These are phyloP conservation scores for Ariolimax columbianus DNA, from an alignment of 2,888 invertebrate species.

Conservation along the genomic window DNA sequence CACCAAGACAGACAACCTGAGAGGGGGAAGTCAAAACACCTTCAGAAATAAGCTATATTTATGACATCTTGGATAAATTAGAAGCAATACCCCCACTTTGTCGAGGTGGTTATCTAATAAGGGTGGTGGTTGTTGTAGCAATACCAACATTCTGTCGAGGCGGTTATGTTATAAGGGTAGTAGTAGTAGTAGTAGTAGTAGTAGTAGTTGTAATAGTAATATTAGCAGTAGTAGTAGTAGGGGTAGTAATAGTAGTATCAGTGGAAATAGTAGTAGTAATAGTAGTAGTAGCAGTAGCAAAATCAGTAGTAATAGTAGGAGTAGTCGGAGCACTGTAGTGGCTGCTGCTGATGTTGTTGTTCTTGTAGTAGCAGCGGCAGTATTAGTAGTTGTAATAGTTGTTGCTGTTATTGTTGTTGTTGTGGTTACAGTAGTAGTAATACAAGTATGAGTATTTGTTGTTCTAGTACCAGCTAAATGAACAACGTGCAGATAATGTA, in stretches of 20 bases:
- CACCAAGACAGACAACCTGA: too few species aligned
- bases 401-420: background rate
- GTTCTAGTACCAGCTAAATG: too few species aligned
- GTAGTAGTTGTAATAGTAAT: constrained; percentile 1
- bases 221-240: background rate
- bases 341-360: background rate
- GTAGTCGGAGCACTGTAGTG: too few species aligned
- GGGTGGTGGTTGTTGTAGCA: background rate
- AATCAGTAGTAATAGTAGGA: background rate
- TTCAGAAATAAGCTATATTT: too few species aligned
- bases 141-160: too few species aligned
- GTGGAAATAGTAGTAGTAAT: background rate
- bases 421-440: background rate
- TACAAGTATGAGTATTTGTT: background rate
- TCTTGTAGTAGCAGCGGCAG: background rate
- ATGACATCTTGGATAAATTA: too few species aligned
- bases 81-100: too few species aligned
- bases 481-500: too few species aligned
- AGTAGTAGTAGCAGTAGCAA: background rate
- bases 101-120: too few species aligned
- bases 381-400: too few species aligned
- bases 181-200: background rate
- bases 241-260: background rate
- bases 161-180: too few species aligned
- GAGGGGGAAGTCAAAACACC: too few species aligned